Evolutionary conservation across 37 sponge, comb jelly and placozoan species (phyloP), one percentile per base, ranked within the genome.

Genomic region (Petrosia ficiformis): DNA sequence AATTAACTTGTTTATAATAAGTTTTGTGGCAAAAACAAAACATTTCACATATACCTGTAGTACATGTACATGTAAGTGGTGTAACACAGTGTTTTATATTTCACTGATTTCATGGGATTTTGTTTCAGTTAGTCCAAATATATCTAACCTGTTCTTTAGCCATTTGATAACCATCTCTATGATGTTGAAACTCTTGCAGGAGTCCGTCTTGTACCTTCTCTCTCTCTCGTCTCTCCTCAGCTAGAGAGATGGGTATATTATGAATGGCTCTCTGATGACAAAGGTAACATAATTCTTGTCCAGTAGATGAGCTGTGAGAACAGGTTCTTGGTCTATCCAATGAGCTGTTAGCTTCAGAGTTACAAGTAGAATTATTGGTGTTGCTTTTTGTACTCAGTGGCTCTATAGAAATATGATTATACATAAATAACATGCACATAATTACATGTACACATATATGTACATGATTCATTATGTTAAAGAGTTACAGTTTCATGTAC

Each of bases 271-370:
- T 60, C 89, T 95, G 96, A 69, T 91, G 92, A 57, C 96, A 95
- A 59, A 91, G 35, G 44, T 95, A 95, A 64, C 96, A 95, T 57
- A 91, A 68, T 65, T 91, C 86, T 78, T 91, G 92, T 1, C 96
- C 89, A 34, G 71, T 69, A 37, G 6, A 3, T 25, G 5, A 2
- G n/a, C 28, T 6, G n/a, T n/a, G 63, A n/a, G 22, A n/a, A 61
- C 28, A 61, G 63, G 28, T 26, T 8, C 28, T 61, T 61, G 63
- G 10, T 16, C 10, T 48, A 16, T 10, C 14, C 54, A 10, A 16
- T 10, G 54, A 48, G 54, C 16, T 16, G 16, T 16, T 48, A 48
- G 54, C 54, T 19, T n/a, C n/a, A 16, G 54, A 19, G 16, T 48
- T 48, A 16, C 54, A 19, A 16, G 54, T 48, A 48, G 54, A 48